Conservation (phyloP, 2,113 vertebrate species). For the Aldabrachelys gigantea region DNA sequence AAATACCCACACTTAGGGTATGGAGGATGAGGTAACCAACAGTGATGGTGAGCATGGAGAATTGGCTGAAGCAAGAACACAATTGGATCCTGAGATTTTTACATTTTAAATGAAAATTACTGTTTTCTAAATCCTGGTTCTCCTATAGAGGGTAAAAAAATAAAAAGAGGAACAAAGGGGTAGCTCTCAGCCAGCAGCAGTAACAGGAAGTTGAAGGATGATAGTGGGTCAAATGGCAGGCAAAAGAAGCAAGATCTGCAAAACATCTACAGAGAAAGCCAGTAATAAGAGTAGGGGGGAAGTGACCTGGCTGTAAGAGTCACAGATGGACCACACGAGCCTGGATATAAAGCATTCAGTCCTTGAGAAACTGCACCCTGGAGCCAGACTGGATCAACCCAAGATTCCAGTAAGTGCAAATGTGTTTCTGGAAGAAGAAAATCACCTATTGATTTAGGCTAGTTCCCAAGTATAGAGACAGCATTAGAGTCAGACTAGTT, state of each 20-base stretch:
- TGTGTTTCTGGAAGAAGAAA: neutral
- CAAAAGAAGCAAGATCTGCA: neutral
- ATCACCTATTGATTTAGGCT: neutral
- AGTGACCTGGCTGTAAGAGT: neutral
- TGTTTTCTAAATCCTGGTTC: neutral
- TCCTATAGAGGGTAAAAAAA: neutral
- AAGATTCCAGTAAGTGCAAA: conserved; percentile 17
- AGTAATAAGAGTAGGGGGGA: neutral
- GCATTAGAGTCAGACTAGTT: neutral
- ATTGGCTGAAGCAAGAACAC: neutral
- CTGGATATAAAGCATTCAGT: neutral
- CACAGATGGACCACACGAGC: neutral
- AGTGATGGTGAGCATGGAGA: neutral
- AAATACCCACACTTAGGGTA: neutral
- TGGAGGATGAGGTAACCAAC: neutral
- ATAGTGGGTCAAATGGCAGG: neutral
- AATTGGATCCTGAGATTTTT: neutral
- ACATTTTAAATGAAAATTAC: neutral
- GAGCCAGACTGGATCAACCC: neutral
- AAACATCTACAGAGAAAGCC: neutral
- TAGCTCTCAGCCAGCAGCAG: neutral
- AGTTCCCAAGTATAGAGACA: neutral
- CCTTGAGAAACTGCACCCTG: neutral
- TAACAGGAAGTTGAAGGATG: neutral
- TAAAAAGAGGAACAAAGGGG: conserved; percentile 14